phyloP scores from a whole-genome alignment of 2,888 invertebrate species.

The Pharmacophagus antenor region DNA sequence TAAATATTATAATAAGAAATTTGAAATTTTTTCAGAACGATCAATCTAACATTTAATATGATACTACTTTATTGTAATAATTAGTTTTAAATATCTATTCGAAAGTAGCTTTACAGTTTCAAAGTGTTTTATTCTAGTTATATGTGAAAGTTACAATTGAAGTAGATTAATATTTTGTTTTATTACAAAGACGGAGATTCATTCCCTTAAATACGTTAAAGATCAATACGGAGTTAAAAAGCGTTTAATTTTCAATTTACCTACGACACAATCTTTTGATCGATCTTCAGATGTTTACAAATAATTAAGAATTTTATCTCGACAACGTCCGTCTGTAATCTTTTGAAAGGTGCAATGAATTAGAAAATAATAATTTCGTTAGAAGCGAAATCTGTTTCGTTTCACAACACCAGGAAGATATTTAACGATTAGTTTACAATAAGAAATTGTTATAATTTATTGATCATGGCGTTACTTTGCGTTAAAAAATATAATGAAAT shows the following conservation, averaged over 20 bases:
- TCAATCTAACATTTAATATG: too few relatives aligned
- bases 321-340: slow-evolving; percentile 6
- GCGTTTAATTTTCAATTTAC: neutral
- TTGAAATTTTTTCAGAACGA: too few relatives aligned
- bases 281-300: slow-evolving; percentile 7
- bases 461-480: neutral
- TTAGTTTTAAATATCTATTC: too few relatives aligned
- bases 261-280: neutral
- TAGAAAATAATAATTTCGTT: slow-evolving; percentile 19
- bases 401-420: slow-evolving; percentile 28
- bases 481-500: too few relatives aligned
- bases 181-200: too few relatives aligned
- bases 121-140: too few relatives aligned
- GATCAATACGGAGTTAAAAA: neutral
- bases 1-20: too few relatives aligned
- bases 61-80: too few relatives aligned
- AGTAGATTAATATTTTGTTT: too few relatives aligned
- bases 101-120: too few relatives aligned
- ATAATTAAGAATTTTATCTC: slow-evolving; percentile 19
- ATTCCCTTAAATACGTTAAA: too few relatives aligned
- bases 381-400: slow-evolving; percentile 17
- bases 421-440: slow-evolving; percentile 19
- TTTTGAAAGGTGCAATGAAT: slow-evolving; percentile 26
- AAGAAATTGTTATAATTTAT: slow-evolving; percentile 7
- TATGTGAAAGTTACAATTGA: too few relatives aligned